Evolutionary conservation across 2,888 invertebrate genomes (phyloP).

Genomic region (Cerceris rybyensis): DNA sequence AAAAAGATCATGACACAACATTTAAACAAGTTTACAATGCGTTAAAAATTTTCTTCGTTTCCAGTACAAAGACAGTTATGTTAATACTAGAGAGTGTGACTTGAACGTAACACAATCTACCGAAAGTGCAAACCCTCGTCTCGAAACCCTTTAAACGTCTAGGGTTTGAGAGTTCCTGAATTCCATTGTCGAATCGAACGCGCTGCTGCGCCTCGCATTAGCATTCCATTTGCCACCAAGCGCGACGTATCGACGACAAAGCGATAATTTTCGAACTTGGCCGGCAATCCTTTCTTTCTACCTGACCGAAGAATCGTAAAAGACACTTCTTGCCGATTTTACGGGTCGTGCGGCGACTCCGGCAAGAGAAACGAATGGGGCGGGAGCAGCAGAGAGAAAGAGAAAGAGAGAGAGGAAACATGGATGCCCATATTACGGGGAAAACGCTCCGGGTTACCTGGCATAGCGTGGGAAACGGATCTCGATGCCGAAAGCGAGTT

Average conservation of each 20-base stretch:
- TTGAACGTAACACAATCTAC: constrained; percentile 4
- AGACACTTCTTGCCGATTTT: constrained; percentile 43
- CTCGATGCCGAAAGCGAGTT: constrained; percentile 70
- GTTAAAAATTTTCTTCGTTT: no score
- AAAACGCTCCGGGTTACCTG: constrained; percentile 70
- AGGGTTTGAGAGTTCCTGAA: neutral
- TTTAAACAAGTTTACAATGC: no score
- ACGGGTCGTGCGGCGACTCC: constrained; percentile 11
- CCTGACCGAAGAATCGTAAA: constrained; percentile 19
- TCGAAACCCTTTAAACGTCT: neutral
- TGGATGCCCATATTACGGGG: constrained; percentile 55
- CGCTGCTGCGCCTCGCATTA: constrained; percentile 14
- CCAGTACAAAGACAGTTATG: no score
- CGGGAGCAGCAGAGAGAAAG: neutral
- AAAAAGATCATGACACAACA: no score
- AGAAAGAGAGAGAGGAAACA: constrained; percentile 27
- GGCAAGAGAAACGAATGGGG: constrained; percentile 12
- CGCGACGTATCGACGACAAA: constrained; percentile 8
- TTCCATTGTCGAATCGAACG: neutral
- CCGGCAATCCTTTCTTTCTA: constrained; percentile 37
- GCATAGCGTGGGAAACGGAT: constrained; percentile 77
- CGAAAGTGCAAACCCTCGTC: constrained; percentile 25
- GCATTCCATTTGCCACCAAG: constrained; percentile 23
- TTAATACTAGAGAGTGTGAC: neutral
- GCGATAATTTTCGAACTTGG: constrained; percentile 19